A percentile compares a stretch with the other conserved stretches of the same genome.
phyloP scores from a whole-genome alignment of 2,888 invertebrate genomes.

The Mimas tiliae region DNA sequence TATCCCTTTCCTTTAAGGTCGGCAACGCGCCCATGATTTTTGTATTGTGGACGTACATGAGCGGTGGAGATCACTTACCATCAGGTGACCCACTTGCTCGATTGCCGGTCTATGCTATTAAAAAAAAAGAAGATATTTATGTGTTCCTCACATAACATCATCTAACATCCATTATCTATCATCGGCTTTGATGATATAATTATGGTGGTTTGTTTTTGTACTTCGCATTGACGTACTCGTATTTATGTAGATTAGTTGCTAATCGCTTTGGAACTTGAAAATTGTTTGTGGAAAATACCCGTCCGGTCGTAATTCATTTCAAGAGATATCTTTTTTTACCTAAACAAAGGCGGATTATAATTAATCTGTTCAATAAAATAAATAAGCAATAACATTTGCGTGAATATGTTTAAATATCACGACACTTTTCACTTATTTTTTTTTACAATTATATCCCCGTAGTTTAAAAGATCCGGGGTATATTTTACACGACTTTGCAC shows the following conservation, averaged over 20 bases:
- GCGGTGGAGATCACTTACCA: no score
- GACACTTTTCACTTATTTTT: no score
- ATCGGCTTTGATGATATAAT: constrained; percentile 5
- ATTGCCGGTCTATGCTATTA: no score
- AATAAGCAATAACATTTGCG: neutral
- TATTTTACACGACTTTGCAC: no score
- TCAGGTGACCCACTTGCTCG: no score
- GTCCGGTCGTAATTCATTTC: neutral
- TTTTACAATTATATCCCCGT: no score
- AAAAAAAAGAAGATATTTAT: neutral
- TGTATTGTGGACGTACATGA: no score
- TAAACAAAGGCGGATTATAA: neutral
- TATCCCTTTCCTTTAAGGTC: no score
- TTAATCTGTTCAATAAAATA: neutral
- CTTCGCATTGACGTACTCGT: constrained; percentile 6
- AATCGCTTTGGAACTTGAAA: neutral
- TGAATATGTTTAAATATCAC: neutral
- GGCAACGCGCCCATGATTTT: no score
- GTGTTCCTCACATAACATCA: constrained; percentile 2
- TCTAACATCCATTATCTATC: constrained; percentile 10
- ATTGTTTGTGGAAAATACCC: constrained; percentile 11
- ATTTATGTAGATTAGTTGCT: constrained; percentile 2
- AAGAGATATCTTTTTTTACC: neutral
- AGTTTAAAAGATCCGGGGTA: no score
- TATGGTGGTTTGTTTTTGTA: constrained; percentile 14